Base-by-base conservation (phyloP, 2,888 invertebrate genomes). In the Hipparchia sbordonii region DNA sequence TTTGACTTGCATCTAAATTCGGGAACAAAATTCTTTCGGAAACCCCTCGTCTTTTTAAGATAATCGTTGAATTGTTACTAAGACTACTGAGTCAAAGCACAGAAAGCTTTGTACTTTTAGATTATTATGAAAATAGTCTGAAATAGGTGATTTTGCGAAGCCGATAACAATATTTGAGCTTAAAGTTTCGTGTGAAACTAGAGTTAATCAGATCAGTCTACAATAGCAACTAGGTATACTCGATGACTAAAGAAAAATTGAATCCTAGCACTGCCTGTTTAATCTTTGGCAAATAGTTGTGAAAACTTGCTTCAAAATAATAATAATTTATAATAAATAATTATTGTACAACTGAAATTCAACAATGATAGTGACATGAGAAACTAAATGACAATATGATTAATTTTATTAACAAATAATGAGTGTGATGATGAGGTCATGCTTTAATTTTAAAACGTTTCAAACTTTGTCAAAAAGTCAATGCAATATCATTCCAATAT, bases 401-500 rank as follows among this genome's bases (percentile, higher is more conserved):
- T 45, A 61, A 8, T 13, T 23, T 13, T 13, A 23, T 12, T 52
- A 54, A 54, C 23, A 45, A 6, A 33, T 7, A 48, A 60, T 56
- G 59, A 66, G 54, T 51, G 67, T 67, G 63, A 72, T 45, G 9
- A 70, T 72, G 59, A 71, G 52, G 8, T 10, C 72, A 74, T 74
- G 74, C 74, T 46, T 51, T 65, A 60, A 57, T 39, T 61, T 59
- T 72, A 45, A 33, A 45, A 74, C 45, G 52, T 33, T 51, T 62
- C 61, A 33, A 52, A 51, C 52, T 52, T 46, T 13, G 2, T 23
- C 23, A 23, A 3, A 48, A 48, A 3, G 60, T 62, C 13, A 13
- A 13, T 57, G 57, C 13, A 57, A 13, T 57, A 2, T 73, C 73
- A 75, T 73, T 71, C 75, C 71, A 75, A 73, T 51, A 13, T 61